Base-by-base conservation (phyloP, 2,797 vertebrate species). In the Pogoniulus pusillus region DNA sequence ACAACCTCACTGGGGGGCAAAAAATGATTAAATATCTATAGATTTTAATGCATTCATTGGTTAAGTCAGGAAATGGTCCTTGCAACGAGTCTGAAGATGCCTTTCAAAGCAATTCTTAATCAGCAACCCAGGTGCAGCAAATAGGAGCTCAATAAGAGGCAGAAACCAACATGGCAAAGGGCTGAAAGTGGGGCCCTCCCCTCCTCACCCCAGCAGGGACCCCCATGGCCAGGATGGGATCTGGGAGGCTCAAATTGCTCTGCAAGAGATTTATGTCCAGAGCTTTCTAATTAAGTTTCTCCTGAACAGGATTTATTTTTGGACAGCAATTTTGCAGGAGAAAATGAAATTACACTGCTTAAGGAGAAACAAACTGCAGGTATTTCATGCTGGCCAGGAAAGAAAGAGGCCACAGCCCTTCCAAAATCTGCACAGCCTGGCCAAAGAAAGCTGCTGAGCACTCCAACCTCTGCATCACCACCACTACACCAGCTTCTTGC, bases 1-100 rank as follows among this genome's bases (percentile, higher is more conserved):
- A 91, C 91, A 93, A 76, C 34, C 82, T 86, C 91, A 68, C 89
- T 35, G 57, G 58, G 97, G 92, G 93, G 80, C 78, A 84, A 92
- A 69, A 60, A 17, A 82, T 81, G 88, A 95, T 97, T 96, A 97
- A 97, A 97, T 97, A 97, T 97, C 97, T 97, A 96, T 96, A 91
- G 92, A 91, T 95, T 96, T 96, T 96, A 97, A 97, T 93, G 87
- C 90, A 93, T 87, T 86, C 82, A 96, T 97, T 95, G 95, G 93
- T 95, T 93, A 96, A 96, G 90, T 95, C 66, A 34, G 87, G 93
- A 97, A 97, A 95, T 80, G 94, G 66, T 90, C 60, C 62, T 91
- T 94, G 47, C 23, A 59, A 89, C 87, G 92, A 65, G 78, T 39
- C 45, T 71, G 77, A 90, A 93, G 90, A 82, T 77, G 72, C 62